Base-by-base conservation (phyloP, 1,140 invertebrate genomes). In the Drosophila lacteicornis region DNA sequence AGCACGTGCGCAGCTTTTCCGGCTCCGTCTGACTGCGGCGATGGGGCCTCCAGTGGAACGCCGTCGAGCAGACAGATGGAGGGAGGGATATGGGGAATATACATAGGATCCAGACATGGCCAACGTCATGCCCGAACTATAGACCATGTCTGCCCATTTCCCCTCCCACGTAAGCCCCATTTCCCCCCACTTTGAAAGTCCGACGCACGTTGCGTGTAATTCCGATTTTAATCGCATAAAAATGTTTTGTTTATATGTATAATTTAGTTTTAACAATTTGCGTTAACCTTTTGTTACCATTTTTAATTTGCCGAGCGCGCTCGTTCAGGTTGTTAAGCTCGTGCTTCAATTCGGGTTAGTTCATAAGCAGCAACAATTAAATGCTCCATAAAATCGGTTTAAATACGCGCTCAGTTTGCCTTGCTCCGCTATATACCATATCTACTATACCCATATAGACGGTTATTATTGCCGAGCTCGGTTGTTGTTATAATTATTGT, bases 211-310 rank as follows among this genome's bases (percentile, higher is more conserved):
- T 90, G 85, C 85, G 85, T 90, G 85, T 90, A 90, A 90, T 90
- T 90, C 79, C 88, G 85, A 90, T 90, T 90, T 85, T 90, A 90
- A 90, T 90, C 85, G 85, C 85, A 80, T 82, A 74, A 90, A 90
- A 90, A 90, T 90, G 85, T 90, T 90, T 90, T 90, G 85, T 90
- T 90, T 90, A 91, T 90, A 90, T 88, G 85, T 88, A 91, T 90
- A 90, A 90, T 90, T 91, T 90, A 85, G 81, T 90, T 90, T 90
- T 82, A 90, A 82, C 85, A 91, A 91, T 85, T 90, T 90, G 79
- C 80, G 86, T 90, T 90, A 90, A 90, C 85, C 85, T 90, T 90
- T 90, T 90, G 85, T 90, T 90, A 90, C 70, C 86, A 85, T 90
- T 91, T 91, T 90, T 90, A 86, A 86, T 91, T 90, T 90, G 80